phyloP scores from a whole-genome alignment of 1,140 invertebrate species.

The Leptonema lineaticorne region DNA sequence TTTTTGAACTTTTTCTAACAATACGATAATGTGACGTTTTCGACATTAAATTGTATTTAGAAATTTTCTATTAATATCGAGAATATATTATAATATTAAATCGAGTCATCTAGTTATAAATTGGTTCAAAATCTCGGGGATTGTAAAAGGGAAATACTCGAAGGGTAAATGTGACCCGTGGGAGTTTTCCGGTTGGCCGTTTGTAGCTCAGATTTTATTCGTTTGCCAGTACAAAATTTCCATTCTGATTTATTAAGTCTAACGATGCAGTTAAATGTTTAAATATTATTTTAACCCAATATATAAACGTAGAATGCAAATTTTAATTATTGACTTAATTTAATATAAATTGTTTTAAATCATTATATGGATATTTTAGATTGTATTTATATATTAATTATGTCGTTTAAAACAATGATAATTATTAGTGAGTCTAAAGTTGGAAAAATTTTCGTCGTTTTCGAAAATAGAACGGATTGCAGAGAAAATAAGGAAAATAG shows the following conservation, averaged over 20 bases:
- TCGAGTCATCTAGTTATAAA: not conserved
- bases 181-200: not conserved
- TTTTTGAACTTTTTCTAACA: too few species aligned
- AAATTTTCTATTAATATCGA: not conserved
- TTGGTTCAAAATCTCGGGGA: conserved; percentile 8
- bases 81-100: not conserved
- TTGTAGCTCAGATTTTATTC: not conserved
- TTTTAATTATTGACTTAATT: too few species aligned
- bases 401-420: too few species aligned
- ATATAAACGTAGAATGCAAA: too few species aligned
- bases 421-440: too few species aligned
- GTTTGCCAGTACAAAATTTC: not conserved
- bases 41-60: not conserved
- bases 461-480: too few species aligned
- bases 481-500: not conserved
- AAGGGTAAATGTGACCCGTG: conserved; percentile 5
- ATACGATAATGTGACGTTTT: not conserved
- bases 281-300: too few species aligned
- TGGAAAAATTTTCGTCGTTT: too few species aligned
- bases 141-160: conserved; percentile 1
- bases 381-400: too few species aligned
- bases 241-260: not conserved
- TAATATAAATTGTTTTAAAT: too few species aligned
- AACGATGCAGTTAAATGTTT: too few species aligned
- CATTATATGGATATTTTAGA: too few species aligned